These are phyloP conservation scores for Troides aeacus DNA, from an alignment of 2,888 invertebrate genomes.

Conservation along the genomic window DNA sequence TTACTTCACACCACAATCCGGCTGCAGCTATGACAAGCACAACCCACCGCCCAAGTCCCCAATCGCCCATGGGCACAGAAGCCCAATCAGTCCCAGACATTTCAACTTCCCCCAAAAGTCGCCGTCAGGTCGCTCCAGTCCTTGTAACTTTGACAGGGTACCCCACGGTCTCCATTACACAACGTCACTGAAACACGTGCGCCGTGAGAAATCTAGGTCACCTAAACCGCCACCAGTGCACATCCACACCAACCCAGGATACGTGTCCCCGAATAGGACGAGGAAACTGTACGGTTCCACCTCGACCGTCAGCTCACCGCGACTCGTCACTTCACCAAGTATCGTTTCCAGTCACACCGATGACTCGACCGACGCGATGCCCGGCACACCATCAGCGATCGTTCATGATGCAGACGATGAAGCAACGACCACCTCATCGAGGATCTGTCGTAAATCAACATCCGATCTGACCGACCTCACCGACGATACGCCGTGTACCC, in stretches of 20 bases:
- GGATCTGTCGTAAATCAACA: conserved; percentile 86
- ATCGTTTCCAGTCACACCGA: conserved; percentile 75
- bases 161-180: conserved; percentile 61
- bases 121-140: conserved; percentile 69
- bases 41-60: conserved; percentile 73
- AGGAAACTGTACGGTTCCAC: conserved; percentile 69
- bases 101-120: conserved; percentile 79
- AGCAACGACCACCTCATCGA: conserved; percentile 67
- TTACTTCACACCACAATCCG: conserved; percentile 78
- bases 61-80: conserved; percentile 77
- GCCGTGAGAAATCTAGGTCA: conserved; percentile 68
- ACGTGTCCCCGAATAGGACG: conserved; percentile 75
- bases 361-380: conserved; percentile 68
- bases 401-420: conserved; percentile 71
- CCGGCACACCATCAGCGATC: conserved; percentile 64
- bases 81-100: conserved; percentile 81
- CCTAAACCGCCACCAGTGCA: conserved; percentile 78
- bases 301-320: conserved; percentile 70
- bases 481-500: conserved; percentile 79
- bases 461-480: conserved; percentile 85
- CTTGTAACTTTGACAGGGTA: conserved; percentile 58
- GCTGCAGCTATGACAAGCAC: conserved; percentile 72
- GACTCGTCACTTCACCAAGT: conserved; percentile 69
- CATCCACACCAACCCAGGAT: conserved; percentile 82
- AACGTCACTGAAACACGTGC: conserved; percentile 67